Evolutionary conservation across 2,797 vertebrate species (phyloP).

Genomic region (Sebastes matsubarae): DNA sequence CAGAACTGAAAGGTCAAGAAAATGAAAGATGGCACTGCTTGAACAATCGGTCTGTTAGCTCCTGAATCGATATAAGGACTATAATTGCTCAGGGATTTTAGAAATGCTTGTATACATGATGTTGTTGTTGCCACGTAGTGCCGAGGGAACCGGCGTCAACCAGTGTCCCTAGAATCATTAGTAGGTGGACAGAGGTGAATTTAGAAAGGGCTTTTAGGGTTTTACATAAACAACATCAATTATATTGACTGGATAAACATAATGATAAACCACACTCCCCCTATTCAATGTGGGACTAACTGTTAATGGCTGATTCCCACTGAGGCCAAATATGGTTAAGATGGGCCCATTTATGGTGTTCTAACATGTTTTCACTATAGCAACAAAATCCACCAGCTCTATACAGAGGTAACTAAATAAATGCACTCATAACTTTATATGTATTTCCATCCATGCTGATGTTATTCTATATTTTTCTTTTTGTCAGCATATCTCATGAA

Average conservation of each 20-base stretch:
- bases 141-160: background rate
- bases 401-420: background rate
- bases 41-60: slow-evolving; percentile 9
- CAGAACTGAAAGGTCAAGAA: slow-evolving; percentile 16
- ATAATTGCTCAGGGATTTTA: background rate
- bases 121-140: slow-evolving; percentile 3
- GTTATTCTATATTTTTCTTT: background rate
- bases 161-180: background rate
- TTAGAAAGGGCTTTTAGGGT: slow-evolving; percentile 30
- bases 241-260: background rate
- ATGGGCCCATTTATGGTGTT: background rate
- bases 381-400: background rate
- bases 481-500: background rate
- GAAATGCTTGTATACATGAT: slow-evolving; percentile 9
- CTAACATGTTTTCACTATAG: background rate
- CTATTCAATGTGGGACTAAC: background rate
- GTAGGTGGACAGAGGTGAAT: slow-evolving; percentile 19
- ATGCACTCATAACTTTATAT: background rate
- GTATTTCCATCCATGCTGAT: background rate
- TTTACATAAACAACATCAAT: slow-evolving; percentile 40
- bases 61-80: slow-evolving; percentile 2
- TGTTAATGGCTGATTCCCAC: slow-evolving; percentile 14
- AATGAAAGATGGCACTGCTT: background rate
- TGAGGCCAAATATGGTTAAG: background rate
- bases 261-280: too few relatives aligned